A percentile compares a stretch with the other conserved stretches of the same genome.
These are phyloP conservation scores for Antechinus flavipes DNA, from an alignment of 2,113 vertebrate genomes.

Conservation along the genomic window DNA sequence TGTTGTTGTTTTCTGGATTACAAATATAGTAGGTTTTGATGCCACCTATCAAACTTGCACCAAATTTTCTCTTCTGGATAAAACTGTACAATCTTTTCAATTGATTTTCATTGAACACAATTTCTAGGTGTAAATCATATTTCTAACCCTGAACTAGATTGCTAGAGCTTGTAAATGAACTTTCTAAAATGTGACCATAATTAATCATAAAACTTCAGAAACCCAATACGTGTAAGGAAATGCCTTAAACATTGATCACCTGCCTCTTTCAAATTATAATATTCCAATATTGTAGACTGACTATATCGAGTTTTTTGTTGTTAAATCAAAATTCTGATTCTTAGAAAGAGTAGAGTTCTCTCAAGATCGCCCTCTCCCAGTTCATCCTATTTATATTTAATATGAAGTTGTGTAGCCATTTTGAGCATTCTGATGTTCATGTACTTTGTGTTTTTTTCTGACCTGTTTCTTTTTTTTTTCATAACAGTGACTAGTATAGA, in stretches of 20 bases:
- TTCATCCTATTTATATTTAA: not conserved
- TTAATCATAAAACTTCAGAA: not conserved
- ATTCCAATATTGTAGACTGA: not conserved
- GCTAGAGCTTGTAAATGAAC: not conserved
- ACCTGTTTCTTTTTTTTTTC: too few species aligned
- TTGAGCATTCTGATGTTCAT: too few species aligned
- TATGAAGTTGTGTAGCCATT: too few species aligned
- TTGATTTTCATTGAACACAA: not conserved
- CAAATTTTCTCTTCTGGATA: not conserved
- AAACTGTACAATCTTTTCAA: not conserved
- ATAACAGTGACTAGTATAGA: too few species aligned
- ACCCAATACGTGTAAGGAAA: not conserved
- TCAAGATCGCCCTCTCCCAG: not conserved
- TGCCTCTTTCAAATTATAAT: not conserved
- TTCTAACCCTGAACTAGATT: not conserved
- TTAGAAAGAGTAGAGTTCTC: not conserved
- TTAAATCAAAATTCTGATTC: not conserved
- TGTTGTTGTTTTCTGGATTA: not conserved
- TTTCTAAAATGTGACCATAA: not conserved
- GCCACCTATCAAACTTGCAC: fast-evolving
- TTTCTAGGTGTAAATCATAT: not conserved
- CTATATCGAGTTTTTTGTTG: not conserved
- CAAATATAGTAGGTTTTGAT: not conserved
- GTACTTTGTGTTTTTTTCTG: too few species aligned
- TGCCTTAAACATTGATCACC: not conserved